phyloP scores from a whole-genome alignment of 2,797 vertebrate species.

The Huso huso region DNA sequence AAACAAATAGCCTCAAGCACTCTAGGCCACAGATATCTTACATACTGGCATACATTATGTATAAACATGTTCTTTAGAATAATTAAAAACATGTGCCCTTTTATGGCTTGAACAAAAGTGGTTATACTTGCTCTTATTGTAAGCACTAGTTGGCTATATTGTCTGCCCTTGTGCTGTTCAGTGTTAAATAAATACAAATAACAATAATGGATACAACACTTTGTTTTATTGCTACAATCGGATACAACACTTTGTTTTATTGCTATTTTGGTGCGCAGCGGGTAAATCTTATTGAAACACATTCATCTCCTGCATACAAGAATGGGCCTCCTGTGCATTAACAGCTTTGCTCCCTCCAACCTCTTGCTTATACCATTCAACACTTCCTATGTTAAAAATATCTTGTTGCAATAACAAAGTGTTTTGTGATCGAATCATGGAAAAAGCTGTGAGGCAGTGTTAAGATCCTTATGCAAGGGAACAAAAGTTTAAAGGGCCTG shows the following conservation, averaged over 20 bases:
- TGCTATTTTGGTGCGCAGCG: background rate
- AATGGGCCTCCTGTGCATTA: conserved; percentile 3
- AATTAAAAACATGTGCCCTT: background rate
- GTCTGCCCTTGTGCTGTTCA: conserved; percentile 10
- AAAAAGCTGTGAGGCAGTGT: no score
- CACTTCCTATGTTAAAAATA: conserved; percentile 8
- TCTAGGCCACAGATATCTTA: no score
- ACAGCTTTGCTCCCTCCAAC: conserved; percentile 4
- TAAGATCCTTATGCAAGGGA: no score
- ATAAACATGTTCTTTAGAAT: no score
- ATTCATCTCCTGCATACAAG: background rate
- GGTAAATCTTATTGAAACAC: background rate
- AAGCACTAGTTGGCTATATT: background rate
- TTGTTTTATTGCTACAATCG: background rate
- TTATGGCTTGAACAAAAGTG: no score
- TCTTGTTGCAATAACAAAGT: no score
- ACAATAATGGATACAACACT: conserved; percentile 6
- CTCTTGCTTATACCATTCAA: conserved; percentile 9
- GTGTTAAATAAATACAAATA: no score
- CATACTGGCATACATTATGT: no score
- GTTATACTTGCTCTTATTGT: conserved; percentile 11
- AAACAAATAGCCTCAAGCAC: no score
- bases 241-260: background rate
- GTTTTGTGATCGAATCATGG: no score
- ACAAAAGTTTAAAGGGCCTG: no score